Percentiles rank a stretch among this genome's conserved stretches.
These are phyloP conservation scores for Malthinus flaveolus DNA, from an alignment of 2,888 invertebrate genomes.

Conservation along the genomic window DNA sequence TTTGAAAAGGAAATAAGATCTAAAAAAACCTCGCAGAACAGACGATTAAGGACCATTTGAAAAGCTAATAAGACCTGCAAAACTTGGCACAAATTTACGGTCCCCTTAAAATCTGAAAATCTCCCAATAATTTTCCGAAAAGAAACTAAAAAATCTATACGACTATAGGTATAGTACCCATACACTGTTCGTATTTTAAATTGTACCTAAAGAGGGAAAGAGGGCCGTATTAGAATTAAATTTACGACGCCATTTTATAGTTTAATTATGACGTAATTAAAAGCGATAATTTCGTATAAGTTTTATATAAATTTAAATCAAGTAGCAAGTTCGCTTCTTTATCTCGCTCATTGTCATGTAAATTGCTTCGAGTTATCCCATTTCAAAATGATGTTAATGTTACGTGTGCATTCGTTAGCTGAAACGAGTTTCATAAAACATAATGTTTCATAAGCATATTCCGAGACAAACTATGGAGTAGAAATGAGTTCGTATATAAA, in stretches of 20 bases:
- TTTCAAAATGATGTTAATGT: conserved; percentile 32
- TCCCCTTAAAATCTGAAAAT: too few relatives aligned
- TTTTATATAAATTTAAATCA: conserved; percentile 24
- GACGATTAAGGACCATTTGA: too few relatives aligned
- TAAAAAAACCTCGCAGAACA: too few relatives aligned
- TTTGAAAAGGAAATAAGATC: too few relatives aligned
- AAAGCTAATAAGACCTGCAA: too few relatives aligned
- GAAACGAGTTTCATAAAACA: conserved; percentile 42
- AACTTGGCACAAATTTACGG: too few relatives aligned
- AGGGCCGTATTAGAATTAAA: too few relatives aligned
- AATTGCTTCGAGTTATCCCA: conserved; percentile 29
- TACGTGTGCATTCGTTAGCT: conserved; percentile 36
- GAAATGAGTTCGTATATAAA: conserved; percentile 34
- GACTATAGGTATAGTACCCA: too few relatives aligned
- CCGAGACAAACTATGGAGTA: conserved; percentile 38
- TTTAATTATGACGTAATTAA: conserved; percentile 19
- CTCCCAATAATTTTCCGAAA: too few relatives aligned
- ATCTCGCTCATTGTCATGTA: conserved; percentile 31
- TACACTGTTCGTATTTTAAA: too few relatives aligned
- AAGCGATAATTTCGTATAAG: conserved; percentile 23
- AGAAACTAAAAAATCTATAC: too few relatives aligned
- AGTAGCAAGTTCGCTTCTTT: conserved; percentile 28
- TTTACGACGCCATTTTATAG: background rate
- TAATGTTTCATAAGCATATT: conserved; percentile 45
- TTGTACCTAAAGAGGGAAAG: too few relatives aligned